Conservation (phyloP, 35 echinoderm and acorn worm genomes). For the Lytechinus variegatus region DNA sequence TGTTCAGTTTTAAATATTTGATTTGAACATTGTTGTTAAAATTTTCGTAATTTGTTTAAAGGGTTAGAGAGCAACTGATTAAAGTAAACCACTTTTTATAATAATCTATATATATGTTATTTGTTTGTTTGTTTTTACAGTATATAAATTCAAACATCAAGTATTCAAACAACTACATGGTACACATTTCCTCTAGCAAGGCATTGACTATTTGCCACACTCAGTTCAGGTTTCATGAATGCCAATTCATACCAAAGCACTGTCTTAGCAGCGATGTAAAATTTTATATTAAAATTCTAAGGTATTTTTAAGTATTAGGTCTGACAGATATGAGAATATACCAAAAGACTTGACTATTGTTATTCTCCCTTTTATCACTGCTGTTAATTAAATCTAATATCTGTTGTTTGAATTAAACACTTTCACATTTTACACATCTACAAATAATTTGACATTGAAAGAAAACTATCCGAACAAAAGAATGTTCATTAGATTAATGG, state of each 20-base stretch:
- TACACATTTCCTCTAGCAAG: background rate
- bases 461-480: background rate
- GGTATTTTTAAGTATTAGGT: background rate
- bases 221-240: background rate
- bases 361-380: background rate
- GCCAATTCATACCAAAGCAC: background rate
- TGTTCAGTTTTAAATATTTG: too few species aligned
- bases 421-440: too few species aligned
- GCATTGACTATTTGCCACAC: background rate
- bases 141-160: background rate
- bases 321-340: background rate
- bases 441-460: background rate
- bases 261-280: background rate
- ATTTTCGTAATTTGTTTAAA: too few species aligned
- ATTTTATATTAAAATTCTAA: background rate
- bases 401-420: background rate
- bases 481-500: conserved; percentile 5
- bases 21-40: too few species aligned
- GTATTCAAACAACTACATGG: background rate
- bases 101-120: too few species aligned
- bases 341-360: background rate
- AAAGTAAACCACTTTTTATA: too few species aligned
- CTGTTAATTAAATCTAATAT: background rate
- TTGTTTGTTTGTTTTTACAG: too few species aligned
- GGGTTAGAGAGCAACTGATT: too few species aligned